Conservation (phyloP, 2,888 invertebrate genomes). For the Aphodius granarius region DNA sequence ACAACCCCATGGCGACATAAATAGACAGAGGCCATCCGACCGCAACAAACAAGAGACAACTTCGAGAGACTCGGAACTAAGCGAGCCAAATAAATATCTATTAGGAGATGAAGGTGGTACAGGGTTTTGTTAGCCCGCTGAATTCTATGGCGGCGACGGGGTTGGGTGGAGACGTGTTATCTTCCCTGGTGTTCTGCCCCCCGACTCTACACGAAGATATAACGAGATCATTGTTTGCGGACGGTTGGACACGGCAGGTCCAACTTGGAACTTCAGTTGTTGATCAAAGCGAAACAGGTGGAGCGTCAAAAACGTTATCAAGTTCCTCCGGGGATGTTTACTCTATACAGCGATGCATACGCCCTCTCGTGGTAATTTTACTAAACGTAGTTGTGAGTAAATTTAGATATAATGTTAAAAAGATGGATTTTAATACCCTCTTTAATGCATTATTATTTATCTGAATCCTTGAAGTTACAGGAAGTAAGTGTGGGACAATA, state of each 20-base stretch:
- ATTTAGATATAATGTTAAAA: too few relatives aligned
- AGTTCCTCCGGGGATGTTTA: conserved; percentile 6
- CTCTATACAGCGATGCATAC: not conserved
- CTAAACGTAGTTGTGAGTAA: too few relatives aligned
- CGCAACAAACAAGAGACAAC: not conserved
- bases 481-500: too few relatives aligned
- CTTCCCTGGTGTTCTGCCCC: not conserved
- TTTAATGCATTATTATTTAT: too few relatives aligned
- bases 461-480: too few relatives aligned
- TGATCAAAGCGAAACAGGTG: conserved; percentile 37
- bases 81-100: not conserved
- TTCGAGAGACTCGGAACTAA: conserved; percentile 3
- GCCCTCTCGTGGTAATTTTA: too few relatives aligned
- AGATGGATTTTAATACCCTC: too few relatives aligned
- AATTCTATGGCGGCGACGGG: not conserved
- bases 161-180: not conserved
- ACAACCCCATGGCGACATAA: not conserved
- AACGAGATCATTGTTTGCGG: conserved; percentile 38
- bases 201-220: conserved; percentile 15
- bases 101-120: not conserved
- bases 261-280: conserved; percentile 35
- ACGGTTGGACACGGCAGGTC: conserved; percentile 35
- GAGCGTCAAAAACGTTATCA: conserved; percentile 30
- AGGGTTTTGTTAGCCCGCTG: not conserved
- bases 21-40: not conserved